A percentile compares a stretch with the other conserved stretches of the same genome.
Evolutionary conservation across 2,888 invertebrate species (phyloP).

Genomic region (Urechis unicinctus): DNA sequence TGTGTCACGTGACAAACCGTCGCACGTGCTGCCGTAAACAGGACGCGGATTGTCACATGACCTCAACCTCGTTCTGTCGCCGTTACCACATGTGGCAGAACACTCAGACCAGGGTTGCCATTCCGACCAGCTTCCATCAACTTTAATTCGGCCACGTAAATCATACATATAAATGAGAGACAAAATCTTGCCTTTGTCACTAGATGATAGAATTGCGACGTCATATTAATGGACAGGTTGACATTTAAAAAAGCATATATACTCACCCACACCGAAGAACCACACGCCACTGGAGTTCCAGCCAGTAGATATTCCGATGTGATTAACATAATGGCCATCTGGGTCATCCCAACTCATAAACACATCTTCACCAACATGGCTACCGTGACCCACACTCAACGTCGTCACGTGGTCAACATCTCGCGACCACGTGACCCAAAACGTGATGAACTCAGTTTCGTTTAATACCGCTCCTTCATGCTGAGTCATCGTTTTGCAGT

Average conservation of each 20-base stretch:
- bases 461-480: conserved; percentile 17
- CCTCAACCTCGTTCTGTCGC: conserved; percentile 1
- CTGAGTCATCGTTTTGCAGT: conserved; percentile 13
- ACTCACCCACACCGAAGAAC: conserved; percentile 21
- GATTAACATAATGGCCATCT: conserved; percentile 27
- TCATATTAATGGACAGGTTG: no score
- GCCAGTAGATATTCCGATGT: conserved; percentile 28
- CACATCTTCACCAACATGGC: conserved; percentile 20
- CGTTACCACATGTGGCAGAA: conserved; percentile 10
- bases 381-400: conserved; percentile 22
- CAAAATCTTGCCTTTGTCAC: no score
- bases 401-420: conserved; percentile 6
- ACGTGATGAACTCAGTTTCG: conserved; percentile 20
- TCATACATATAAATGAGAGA: no score
- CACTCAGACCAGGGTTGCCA: conserved; percentile 12
- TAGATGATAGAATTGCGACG: no score
- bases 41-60: conserved; percentile 9
- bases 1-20: no score
- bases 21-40: background rate
- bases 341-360: conserved; percentile 30
- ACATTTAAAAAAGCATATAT: no score
- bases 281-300: conserved; percentile 28
- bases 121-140: conserved; percentile 10
- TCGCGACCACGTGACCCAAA: conserved; percentile 30
- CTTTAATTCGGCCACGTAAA: conserved; percentile 1